Percentiles rank a stretch among this genome's conserved stretches.
phyloP scores from a whole-genome alignment of 2,113 vertebrate species.

The Caloenas nicobarica region DNA sequence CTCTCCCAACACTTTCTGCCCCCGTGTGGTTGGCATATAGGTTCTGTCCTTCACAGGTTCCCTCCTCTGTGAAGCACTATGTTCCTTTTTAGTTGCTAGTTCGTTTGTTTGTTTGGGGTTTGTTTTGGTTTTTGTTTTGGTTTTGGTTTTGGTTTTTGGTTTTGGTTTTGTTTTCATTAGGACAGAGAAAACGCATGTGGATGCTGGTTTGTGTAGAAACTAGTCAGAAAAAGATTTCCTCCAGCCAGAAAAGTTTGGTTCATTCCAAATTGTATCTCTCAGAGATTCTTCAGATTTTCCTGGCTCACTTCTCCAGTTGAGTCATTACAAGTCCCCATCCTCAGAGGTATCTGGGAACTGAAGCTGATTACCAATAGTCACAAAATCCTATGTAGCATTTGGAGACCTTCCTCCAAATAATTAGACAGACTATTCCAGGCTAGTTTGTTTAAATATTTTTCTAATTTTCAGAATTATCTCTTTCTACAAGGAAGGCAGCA shows the following conservation, averaged over 20 bases:
- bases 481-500: neutral
- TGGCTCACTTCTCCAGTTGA: neutral
- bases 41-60: neutral
- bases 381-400: neutral
- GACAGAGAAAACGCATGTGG: neutral
- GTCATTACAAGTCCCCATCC: neutral
- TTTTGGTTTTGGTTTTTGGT: too few species aligned
- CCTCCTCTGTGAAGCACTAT: neutral
- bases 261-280: neutral
- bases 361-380: neutral
- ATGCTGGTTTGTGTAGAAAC: neutral
- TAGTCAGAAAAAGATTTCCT: neutral
- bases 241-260: neutral
- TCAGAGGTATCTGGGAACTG: neutral
- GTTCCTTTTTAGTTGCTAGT: neutral
- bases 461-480: neutral
- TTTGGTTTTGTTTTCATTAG: neutral
- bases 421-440: neutral
- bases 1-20: neutral
- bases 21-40: neutral
- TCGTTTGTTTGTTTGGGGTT: too few species aligned
- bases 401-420: neutral
- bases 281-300: neutral
- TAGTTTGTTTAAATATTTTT: neutral
- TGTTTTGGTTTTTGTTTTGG: too few species aligned